Evolutionary conservation across 2,797 vertebrate genomes (phyloP), one percentile per base, ranked within the genome.

Genomic region (Crocodylus rhombifer): DNA sequence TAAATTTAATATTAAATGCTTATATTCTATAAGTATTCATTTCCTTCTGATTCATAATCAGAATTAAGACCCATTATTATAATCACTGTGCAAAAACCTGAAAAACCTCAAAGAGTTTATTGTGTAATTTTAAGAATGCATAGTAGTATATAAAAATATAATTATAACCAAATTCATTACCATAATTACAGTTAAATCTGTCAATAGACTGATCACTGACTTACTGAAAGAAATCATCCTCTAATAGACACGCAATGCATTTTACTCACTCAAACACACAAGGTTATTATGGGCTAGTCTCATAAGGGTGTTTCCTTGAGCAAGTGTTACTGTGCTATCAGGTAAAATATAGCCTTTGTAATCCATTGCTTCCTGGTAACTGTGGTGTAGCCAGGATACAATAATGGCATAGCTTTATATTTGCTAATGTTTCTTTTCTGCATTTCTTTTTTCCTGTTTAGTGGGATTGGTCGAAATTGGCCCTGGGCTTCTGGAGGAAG

Each of bases 401-500:
- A 4, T 89, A 56, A 86, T 81, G 82, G 15, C 7, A 17, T 18
- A 88, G 60, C 15, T 14, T 82, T 77, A 16, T 11, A 75, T 63
- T 33, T 81, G 6, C 9, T 94, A 1, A 85, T 88, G 20, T 36
- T 78, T 80, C 33, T 90, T 90, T 89, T 84, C 67, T 91, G 21
- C 92, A 51, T 75, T 90, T 95, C 80, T 93, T 65, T 94, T 56
- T 63, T 75, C 17, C 73, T 73, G 76, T 93, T 74, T 91, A 99
- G 99, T 87, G 99, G 99, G 6, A 98, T 99, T 0, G 99, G 99
- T 76, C 98, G 99, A 83, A 99, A 99, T 95, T 99, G 99, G 99
- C 99, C 99, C 1, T 99, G 99, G 99, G 99, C 99, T 2, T 99
- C 99, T 1, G 99, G 99, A 2, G 99, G 99, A 96, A 99, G 99